phyloP scores from a whole-genome alignment of 2,113 vertebrate genomes.

The Bubalus kerabau region DNA sequence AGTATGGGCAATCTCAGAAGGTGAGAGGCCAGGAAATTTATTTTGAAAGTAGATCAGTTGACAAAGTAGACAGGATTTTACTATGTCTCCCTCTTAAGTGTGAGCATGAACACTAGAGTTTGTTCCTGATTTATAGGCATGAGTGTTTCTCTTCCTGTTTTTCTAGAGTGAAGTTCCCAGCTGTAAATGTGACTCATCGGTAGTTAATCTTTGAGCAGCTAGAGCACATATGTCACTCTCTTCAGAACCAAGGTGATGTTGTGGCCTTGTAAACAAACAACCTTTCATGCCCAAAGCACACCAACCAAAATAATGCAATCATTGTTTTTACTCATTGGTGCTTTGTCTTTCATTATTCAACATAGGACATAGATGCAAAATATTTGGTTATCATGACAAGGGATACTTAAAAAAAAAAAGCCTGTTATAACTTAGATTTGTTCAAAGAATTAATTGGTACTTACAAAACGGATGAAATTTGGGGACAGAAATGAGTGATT shows the following conservation, averaged over 20 bases:
- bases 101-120: neutral
- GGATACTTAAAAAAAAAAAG: neutral
- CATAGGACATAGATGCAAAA: neutral
- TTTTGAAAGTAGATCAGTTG: neutral
- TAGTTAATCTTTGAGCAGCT: neutral
- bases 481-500: neutral
- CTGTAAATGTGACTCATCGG: neutral
- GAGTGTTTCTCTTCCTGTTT: neutral
- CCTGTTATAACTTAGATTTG: neutral
- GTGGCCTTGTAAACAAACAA: neutral
- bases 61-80: neutral
- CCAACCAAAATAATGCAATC: neutral
- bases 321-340: neutral
- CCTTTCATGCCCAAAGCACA: neutral
- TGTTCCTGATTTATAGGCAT: neutral
- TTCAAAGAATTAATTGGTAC: neutral
- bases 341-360: neutral
- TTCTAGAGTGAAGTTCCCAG: neutral
- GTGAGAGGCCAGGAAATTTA: neutral
- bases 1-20: neutral
- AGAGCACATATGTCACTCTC: neutral
- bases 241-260: slow-evolving; percentile 13
- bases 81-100: neutral
- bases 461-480: neutral
- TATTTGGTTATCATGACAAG: neutral